These are phyloP conservation scores for Lasaia peninsularis DNA, from an alignment of 1,140 invertebrate genomes.

Conservation along the genomic window DNA sequence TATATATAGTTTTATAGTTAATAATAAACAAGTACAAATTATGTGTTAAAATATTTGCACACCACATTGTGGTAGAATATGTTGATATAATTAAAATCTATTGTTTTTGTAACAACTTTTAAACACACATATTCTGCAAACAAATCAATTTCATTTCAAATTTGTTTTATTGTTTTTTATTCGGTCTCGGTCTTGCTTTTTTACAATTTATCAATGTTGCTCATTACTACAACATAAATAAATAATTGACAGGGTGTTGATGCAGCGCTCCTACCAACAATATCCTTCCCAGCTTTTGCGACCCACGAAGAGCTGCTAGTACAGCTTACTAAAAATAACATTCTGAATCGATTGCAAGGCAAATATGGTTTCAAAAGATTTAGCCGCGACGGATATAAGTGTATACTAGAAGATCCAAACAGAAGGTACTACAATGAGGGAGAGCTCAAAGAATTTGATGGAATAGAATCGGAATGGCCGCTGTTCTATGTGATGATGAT, in stretches of 20 bases:
- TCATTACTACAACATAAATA: background rate
- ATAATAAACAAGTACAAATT: too few species aligned
- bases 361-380: slow-evolving; percentile 96
- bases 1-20: too few species aligned
- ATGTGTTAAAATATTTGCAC: too few species aligned
- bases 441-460: slow-evolving; percentile 93
- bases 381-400: slow-evolving; percentile 96
- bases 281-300: slow-evolving; percentile 98
- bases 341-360: slow-evolving; percentile 91
- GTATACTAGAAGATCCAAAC: slow-evolving; percentile 89
- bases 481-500: slow-evolving; percentile 97
- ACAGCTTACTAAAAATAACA: slow-evolving; percentile 91
- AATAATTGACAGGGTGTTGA: slow-evolving; percentile 86
- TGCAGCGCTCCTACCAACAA: slow-evolving; percentile 91
- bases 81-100: too few species aligned
- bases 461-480: slow-evolving; percentile 98
- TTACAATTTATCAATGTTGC: too few species aligned
- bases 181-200: too few species aligned
- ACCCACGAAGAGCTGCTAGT: slow-evolving; percentile 96
- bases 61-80: too few species aligned
- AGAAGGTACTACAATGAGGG: slow-evolving; percentile 83
- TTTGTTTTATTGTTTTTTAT: too few species aligned
- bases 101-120: too few species aligned
- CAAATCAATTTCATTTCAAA: too few species aligned
- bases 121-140: too few species aligned